A percentile compares a stretch with the other conserved stretches of the same genome.
Evolutionary conservation across 2,888 invertebrate species (phyloP).

Genomic region (Lypha dubia): DNA sequence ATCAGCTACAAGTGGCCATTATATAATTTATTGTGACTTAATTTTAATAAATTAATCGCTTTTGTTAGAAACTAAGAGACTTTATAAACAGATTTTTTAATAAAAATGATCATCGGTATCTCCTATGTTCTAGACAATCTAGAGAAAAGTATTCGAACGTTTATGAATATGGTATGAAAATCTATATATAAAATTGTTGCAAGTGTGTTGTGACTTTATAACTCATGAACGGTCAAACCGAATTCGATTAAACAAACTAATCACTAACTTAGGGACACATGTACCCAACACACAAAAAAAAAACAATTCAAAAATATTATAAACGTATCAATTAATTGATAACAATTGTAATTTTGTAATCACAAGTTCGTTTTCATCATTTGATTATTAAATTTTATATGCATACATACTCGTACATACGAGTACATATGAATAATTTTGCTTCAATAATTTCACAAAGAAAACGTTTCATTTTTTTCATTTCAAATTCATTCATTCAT

Average conservation of each 20-base stretch:
- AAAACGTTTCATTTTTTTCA: too few relatives aligned
- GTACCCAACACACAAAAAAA: slow-evolving; percentile 27
- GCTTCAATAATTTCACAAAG: background rate
- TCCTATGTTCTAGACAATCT: too few relatives aligned
- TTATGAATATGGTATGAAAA: too few relatives aligned
- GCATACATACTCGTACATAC: background rate
- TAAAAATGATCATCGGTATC: background rate
- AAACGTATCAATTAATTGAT: slow-evolving; percentile 18
- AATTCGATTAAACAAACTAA: too few relatives aligned
- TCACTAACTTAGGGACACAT: slow-evolving; percentile 45
- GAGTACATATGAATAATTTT: background rate
- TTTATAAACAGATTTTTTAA: background rate
- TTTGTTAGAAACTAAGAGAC: slow-evolving; percentile 4
- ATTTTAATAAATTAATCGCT: slow-evolving; percentile 7
- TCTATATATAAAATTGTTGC: too few relatives aligned
- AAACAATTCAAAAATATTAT: background rate
- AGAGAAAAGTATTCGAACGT: too few relatives aligned
- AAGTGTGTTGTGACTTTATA: too few relatives aligned
- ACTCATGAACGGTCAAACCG: too few relatives aligned
- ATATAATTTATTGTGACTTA: slow-evolving; percentile 2
- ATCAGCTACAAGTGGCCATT: background rate
- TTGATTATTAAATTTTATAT: slow-evolving; percentile 7
- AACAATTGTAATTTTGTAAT: slow-evolving; percentile 32
- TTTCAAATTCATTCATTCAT: slow-evolving; percentile 57
- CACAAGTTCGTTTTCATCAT: slow-evolving; percentile 14